Evolutionary conservation across 2,797 vertebrate genomes (phyloP).

Genomic region (Mormyrops attenuatus): DNA sequence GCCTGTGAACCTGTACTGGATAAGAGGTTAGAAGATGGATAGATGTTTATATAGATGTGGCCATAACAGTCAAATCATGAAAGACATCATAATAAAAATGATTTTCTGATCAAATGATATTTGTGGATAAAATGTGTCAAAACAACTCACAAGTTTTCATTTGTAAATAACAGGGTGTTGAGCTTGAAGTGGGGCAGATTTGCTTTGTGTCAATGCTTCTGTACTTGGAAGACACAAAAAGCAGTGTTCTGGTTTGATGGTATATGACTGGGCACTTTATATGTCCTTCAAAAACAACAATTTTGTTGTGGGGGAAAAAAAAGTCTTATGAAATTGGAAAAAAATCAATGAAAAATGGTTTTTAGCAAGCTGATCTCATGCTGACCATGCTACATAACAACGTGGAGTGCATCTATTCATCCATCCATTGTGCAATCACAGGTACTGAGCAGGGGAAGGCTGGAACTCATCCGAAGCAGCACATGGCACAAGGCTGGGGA

Average conservation of each 20-base stretch:
- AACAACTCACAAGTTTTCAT: background rate
- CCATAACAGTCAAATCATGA: background rate
- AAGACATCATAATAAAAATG: background rate
- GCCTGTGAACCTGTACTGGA: background rate
- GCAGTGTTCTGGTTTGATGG: background rate
- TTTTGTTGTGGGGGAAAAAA: background rate
- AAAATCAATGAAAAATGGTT: background rate
- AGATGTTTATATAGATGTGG: background rate
- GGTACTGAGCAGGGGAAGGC: background rate
- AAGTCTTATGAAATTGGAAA: background rate
- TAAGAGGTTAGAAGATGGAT: background rate
- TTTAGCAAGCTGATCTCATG: background rate
- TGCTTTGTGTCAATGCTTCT: background rate
- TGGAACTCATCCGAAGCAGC: background rate
- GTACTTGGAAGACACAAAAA: background rate
- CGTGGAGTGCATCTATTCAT: background rate
- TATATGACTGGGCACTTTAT: background rate
- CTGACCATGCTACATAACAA: background rate
- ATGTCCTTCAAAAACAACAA: background rate
- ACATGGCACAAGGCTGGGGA: background rate
- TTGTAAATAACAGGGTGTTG: background rate
- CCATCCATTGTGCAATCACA: background rate
- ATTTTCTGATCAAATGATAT: background rate
- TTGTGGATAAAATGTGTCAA: background rate
- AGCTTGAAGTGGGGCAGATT: background rate